Evolutionary conservation across 2,888 invertebrate species (phyloP).

Genomic region (Heteromurus nitidus): DNA sequence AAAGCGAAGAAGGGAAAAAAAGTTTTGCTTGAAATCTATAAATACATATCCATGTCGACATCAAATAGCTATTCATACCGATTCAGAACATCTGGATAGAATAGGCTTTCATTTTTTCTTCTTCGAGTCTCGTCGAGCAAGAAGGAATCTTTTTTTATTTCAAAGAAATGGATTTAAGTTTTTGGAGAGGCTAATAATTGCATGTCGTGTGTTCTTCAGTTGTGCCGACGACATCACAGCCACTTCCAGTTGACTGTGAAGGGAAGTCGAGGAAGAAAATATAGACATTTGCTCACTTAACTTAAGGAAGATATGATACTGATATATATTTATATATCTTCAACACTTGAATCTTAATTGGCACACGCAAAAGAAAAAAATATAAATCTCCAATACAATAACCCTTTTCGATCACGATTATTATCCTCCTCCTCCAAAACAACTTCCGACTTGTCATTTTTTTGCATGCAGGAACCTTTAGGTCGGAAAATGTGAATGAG

Average conservation of each 20-base stretch:
- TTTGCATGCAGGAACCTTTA: conserved; percentile 22
- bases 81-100: conserved; percentile 73
- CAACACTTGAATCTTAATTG: conserved; percentile 73
- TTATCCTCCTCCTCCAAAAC: conserved; percentile 54
- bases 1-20: conserved; percentile 46
- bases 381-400: conserved; percentile 66
- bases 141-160: conserved; percentile 4
- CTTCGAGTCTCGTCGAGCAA: neutral
- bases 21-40: conserved; percentile 73
- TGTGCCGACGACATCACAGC: conserved; percentile 69
- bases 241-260: conserved; percentile 26
- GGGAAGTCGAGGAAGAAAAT: no score
- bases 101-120: conserved; percentile 54
- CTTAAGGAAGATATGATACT: no score
- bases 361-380: conserved; percentile 73
- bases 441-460: conserved; percentile 57
- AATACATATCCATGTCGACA: conserved; percentile 73
- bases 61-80: conserved; percentile 72
- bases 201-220: conserved; percentile 15
- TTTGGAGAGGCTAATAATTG: conserved; percentile 64
- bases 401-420: conserved; percentile 31
- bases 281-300: no score
- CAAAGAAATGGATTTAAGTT: conserved; percentile 7
- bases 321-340: no score
- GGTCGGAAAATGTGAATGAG: neutral